These are phyloP conservation scores for Moxostoma hubbsi DNA, from an alignment of 2,797 vertebrate species.

Conservation along the genomic window DNA sequence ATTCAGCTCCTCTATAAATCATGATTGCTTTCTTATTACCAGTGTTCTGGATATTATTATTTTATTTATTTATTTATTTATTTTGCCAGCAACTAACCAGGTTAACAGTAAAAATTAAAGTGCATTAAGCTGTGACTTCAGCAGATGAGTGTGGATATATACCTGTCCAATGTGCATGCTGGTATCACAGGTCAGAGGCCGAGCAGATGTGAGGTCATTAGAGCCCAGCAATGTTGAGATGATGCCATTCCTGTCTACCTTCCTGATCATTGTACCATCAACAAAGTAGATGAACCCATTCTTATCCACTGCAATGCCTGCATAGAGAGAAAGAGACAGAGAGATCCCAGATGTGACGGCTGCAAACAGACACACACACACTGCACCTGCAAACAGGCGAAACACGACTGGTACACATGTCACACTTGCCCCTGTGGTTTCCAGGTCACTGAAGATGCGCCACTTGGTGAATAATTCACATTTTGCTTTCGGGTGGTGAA, in stretches of 20 bases:
- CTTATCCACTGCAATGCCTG: slow-evolving; percentile 92
- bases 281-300: slow-evolving; percentile 98
- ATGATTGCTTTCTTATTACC: not conserved
- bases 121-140: not conserved
- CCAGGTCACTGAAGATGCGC: slow-evolving; percentile 54
- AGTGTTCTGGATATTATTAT: not conserved
- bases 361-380: slow-evolving; percentile 39
- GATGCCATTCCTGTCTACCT: slow-evolving; percentile 97
- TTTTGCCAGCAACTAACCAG: not conserved
- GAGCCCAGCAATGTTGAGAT: slow-evolving; percentile 96
- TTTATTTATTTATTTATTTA: not conserved
- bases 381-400: slow-evolving; percentile 45
- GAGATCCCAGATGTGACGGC: slow-evolving; percentile 27
- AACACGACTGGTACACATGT: slow-evolving; percentile 45
- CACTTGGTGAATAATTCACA: slow-evolving; percentile 59
- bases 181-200: slow-evolving; percentile 94
- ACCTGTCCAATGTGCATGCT: slow-evolving; percentile 99
- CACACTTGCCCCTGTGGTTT: slow-evolving; percentile 56
- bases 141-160: slow-evolving; percentile 41
- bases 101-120: not conserved
- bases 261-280: slow-evolving; percentile 97
- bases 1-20: slow-evolving; percentile 5
- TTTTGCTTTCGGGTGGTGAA: slow-evolving; percentile 56
- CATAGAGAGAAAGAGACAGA: not conserved
- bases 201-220: slow-evolving; percentile 94